Evolutionary conservation across 2,888 invertebrate species (phyloP), one percentile per base, ranked within the genome.

Genomic region (Drymonia ruficornis): DNA sequence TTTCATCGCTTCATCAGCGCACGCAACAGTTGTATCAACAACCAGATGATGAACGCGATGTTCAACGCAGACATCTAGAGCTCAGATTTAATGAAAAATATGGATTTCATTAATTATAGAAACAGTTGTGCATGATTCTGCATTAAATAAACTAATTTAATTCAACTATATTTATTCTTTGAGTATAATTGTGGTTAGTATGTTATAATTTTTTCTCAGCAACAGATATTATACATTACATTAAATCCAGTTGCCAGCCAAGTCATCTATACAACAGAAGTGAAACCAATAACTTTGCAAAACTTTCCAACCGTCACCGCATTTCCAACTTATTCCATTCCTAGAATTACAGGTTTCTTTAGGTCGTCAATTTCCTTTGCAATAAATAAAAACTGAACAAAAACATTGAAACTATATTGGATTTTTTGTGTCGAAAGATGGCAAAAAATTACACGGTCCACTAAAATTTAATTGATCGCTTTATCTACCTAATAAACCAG

Each of bases 381-480:
- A 40, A 40, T 16, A 16, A 40, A 40, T 40, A 43, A 43, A 43
- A 43, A 43, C 18, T 43, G 12, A 13, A 43, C 43, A 43, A 43
- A 43, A 43, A 43, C 5, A 16, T 38, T 40, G 2, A 13, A 43
- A 19, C 19, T 1, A 13, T 43, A 43, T 43, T 43, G 43, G 43
- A 43, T 43, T 43, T 43, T 43, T 43, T 43, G 16, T 13, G 2
- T 43, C 6, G 11, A 43, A 43, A 43, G 40, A 16, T 2, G n/a
- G 13, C 43, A 43, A 43, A 43, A 19, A 43, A 43, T 19, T 43
- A 43, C 43, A 43, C 43, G 43, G 43, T 43, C 11, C 43, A 43
- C 43, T 43, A 43, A 43, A 43, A 43, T 43, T 43, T 43, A 43
- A 43, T 43, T 43, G 43, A 19, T 43, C 43, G 12, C 12, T 19